phyloP scores from a whole-genome alignment of 1,140 invertebrate species.

The Camponotus pennsylvanicus region DNA sequence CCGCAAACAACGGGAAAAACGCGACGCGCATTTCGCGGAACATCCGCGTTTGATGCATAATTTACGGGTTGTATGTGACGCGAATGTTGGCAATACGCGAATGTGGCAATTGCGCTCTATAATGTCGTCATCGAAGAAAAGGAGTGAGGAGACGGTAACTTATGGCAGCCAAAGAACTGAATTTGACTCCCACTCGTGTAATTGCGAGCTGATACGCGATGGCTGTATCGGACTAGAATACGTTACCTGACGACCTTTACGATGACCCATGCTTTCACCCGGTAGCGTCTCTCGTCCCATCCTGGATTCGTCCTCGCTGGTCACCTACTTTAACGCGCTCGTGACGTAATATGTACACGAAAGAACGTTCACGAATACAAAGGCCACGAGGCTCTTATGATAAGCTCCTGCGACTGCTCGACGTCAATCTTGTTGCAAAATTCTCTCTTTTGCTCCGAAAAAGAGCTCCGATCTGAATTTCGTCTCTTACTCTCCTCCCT shows the following conservation, averaged over 20 bases:
- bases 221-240: slow-evolving; percentile 38
- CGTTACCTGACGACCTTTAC: slow-evolving; percentile 76
- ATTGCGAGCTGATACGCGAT: slow-evolving; percentile 39
- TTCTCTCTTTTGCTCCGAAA: neutral
- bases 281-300: slow-evolving; percentile 71
- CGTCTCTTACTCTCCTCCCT: too few relatives aligned
- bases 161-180: neutral
- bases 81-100: slow-evolving; percentile 23
- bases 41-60: slow-evolving; percentile 37
- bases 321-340: slow-evolving; percentile 34
- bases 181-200: slow-evolving; percentile 35
- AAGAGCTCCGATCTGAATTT: too few relatives aligned
- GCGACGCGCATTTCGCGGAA: neutral
- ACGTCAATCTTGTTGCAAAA: neutral
- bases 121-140: slow-evolving; percentile 22
- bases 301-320: neutral
- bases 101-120: neutral
- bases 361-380: slow-evolving; percentile 1
- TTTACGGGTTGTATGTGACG: neutral
- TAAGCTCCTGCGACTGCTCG: too few relatives aligned
- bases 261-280: slow-evolving; percentile 81
- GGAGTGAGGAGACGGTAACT: slow-evolving; percentile 27
- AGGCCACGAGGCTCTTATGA: neutral
- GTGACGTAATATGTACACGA: slow-evolving; percentile 24
- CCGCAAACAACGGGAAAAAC: too few relatives aligned